A percentile compares a stretch with the other conserved stretches of the same genome.
Evolutionary conservation across 2,888 invertebrate genomes (phyloP).

Genomic region (Dexiosoma caninum): DNA sequence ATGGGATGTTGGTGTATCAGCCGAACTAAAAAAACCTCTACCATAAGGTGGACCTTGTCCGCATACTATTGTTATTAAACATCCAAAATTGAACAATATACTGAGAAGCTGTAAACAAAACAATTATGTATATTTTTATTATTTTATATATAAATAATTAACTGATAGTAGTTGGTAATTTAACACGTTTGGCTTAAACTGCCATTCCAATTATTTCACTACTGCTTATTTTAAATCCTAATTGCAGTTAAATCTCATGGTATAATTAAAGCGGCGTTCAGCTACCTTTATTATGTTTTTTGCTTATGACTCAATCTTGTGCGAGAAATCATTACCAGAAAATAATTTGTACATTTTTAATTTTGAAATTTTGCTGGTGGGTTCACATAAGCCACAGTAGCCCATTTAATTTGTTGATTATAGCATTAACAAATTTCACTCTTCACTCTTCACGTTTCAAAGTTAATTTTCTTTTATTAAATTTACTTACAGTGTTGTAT

Average conservation of each 20-base stretch:
- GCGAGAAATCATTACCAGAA: neutral
- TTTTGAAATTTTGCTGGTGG: neutral
- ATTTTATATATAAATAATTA: neutral
- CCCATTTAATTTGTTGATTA: neutral
- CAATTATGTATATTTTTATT: neutral
- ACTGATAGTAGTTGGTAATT: neutral
- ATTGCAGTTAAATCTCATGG: conserved; percentile 20
- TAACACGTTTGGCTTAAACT: neutral
- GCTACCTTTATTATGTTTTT: neutral
- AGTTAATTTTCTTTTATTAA: too few relatives aligned
- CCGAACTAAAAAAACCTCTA: conserved; percentile 68
- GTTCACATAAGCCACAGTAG: neutral
- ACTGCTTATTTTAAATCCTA: neutral
- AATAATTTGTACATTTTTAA: neutral
- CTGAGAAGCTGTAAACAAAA: conserved; percentile 64
- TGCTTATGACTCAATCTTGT: neutral
- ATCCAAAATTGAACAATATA: conserved; percentile 61
- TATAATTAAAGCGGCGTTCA: neutral
- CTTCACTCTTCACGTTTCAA: too few relatives aligned
- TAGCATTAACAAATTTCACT: neutral
- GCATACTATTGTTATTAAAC: conserved; percentile 46
- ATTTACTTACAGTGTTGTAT: too few relatives aligned
- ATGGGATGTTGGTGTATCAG: conserved; percentile 66
- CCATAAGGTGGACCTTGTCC: conserved; percentile 65
- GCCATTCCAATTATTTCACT: neutral